Evolutionary conservation across 35 echinoderm and acorn worm genomes (phyloP).

Genomic region (Lytechinus variegatus): DNA sequence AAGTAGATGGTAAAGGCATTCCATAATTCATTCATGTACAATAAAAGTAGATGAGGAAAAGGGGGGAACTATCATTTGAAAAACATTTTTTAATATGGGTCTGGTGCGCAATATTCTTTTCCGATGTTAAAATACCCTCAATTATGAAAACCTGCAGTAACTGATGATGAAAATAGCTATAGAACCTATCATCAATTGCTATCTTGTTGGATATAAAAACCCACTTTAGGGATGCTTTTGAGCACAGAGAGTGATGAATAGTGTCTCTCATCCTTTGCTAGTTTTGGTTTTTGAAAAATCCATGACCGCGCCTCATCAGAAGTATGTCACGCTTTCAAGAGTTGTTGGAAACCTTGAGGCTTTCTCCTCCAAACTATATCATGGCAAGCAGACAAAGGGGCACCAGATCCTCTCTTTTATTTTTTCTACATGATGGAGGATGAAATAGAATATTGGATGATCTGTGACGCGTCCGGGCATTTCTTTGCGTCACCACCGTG

Average conservation of each 20-base stretch:
- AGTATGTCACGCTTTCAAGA: background rate
- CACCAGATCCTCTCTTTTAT: background rate
- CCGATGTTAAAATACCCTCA: too few relatives aligned
- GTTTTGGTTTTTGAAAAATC: background rate
- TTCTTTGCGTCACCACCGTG: slow-evolving; percentile 7
- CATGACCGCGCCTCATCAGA: background rate
- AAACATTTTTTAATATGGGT: too few relatives aligned
- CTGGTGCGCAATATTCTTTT: too few relatives aligned
- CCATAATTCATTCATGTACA: too few relatives aligned
- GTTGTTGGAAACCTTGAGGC: background rate
- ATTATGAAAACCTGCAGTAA: too few relatives aligned
- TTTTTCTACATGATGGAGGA: background rate
- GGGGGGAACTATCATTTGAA: too few relatives aligned
- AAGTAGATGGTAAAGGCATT: too few relatives aligned
- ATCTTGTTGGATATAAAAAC: too few relatives aligned
- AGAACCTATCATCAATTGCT: too few relatives aligned
- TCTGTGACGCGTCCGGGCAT: background rate
- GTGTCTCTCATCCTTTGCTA: background rate
- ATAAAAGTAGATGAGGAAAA: too few relatives aligned
- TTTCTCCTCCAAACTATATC: slow-evolving; percentile 2
- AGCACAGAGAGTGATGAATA: background rate
- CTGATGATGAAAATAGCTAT: too few relatives aligned
- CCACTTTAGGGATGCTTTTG: too few relatives aligned
- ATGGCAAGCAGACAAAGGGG: background rate
- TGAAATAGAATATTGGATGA: slow-evolving; percentile 19